Conservation (phyloP, 1,140 invertebrate genomes). For the Panulirus ornatus region DNA sequence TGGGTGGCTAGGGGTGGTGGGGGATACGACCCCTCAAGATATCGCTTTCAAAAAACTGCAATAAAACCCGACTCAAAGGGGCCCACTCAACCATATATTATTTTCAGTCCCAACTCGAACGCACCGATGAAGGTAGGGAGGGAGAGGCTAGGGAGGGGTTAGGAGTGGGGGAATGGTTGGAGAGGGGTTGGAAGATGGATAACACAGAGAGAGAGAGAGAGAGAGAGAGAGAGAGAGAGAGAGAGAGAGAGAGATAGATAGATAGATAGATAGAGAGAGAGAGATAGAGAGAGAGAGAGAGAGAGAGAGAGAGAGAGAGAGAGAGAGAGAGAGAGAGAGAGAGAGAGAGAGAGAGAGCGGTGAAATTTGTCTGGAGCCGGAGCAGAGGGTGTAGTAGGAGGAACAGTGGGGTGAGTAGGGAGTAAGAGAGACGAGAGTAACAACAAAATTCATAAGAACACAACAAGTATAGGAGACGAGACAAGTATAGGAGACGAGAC, state of each 20-base stretch:
- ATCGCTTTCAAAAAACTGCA: not conserved
- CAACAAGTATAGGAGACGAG: too few relatives aligned
- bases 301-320: not conserved
- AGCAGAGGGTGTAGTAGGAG: not conserved
- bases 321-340: not conserved
- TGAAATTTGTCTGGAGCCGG: not conserved
- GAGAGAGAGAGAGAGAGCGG: too few relatives aligned
- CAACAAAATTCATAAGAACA: too few relatives aligned
- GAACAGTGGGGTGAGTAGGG: not conserved
- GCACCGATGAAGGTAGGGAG: not conserved
- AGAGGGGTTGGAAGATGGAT: not conserved
- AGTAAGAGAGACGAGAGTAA: too few relatives aligned
- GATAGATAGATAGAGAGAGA: too few relatives aligned
- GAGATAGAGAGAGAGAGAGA: too few relatives aligned
- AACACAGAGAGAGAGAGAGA: not conserved
- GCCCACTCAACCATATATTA: not conserved
- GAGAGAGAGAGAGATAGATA: not conserved
- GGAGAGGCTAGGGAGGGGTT: constrained; percentile 8
- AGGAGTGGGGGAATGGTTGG: not conserved
- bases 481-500: too few relatives aligned
- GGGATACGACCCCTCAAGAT: not conserved
- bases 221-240: too few relatives aligned
- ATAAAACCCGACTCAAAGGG: not conserved
- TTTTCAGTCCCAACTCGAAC: not conserved
- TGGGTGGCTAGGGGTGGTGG: not conserved